Base-by-base conservation (phyloP, 2,113 vertebrate genomes). In the Odontophorus gujanensis region DNA sequence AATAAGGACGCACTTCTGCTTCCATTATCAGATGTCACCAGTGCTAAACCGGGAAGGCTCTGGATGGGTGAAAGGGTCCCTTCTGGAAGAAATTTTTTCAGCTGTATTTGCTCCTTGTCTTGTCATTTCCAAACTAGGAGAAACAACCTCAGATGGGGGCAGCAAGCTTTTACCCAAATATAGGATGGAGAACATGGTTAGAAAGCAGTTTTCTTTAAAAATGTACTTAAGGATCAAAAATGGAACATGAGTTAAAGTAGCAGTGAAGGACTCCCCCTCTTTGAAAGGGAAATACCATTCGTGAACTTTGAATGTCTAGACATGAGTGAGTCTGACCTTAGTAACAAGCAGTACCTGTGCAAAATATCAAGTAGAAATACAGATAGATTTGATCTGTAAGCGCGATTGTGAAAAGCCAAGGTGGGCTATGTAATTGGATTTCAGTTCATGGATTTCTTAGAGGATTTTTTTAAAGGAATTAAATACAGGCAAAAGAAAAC, bases 21-120 rank as follows among this genome's bases (percentile, higher is more conserved):
- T 76, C 69, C 51, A 68, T 77, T 94, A 91, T 95, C 95, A 87
- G 61, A 72, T 77, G 50, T 81, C 72, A 77, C 48, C 78, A 45
- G 55, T 1, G 9, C 62, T 0, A 1, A 16, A 36, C 38, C 75
- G 61, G 61, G 79, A 81, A 72, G 18, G 47, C 48, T 53, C n/a
- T 7, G 19, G 68, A 62, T 89, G 32, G 34, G 90, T 94, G 85
- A 95, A 95, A 90, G 74, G 16, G 45, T 66, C 25, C 38, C 15
- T 17, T 91, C 21, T 65, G 65, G 45, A 91, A 86, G 12, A 57
- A 14, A 10, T 17, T 58, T 76, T 81, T 81, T 53, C 71, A 62
- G 24, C 42, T 87, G n/a, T 22, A 71, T 69, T 77, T 90, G 6
- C 16, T 81, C 20, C 45, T 65, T 82, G 18, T 90, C 40, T 80